Conservation (phyloP, 2,797 vertebrate species). For the Acridotheres tristis region DNA sequence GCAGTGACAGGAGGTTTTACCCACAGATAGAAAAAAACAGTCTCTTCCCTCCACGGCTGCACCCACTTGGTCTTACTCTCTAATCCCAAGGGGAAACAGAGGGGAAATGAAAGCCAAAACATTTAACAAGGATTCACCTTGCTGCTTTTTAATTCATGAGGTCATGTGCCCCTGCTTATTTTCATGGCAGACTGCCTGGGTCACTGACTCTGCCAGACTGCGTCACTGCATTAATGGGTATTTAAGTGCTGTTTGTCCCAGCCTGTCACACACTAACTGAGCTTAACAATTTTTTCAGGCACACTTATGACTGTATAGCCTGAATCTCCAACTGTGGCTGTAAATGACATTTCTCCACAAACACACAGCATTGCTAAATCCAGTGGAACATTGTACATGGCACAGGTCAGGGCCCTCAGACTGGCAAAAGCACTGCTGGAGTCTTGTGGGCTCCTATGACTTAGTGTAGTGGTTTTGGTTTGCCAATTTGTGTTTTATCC, state of each 20-base stretch:
- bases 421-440: neutral
- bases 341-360: neutral
- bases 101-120: neutral
- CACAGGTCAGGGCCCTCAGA: neutral
- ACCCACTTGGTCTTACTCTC: neutral
- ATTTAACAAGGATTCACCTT: neutral
- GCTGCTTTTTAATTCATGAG: constrained; percentile 35
- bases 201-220: constrained; percentile 13
- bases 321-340: neutral
- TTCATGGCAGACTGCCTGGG: constrained; percentile 22
- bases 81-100: neutral
- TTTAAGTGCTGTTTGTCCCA: neutral
- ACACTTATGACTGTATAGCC: neutral
- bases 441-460: neutral
- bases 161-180: neutral
- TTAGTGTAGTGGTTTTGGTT: too few species aligned
- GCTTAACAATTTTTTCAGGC: neutral
- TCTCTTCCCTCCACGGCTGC: neutral
- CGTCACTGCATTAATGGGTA: constrained; percentile 29
- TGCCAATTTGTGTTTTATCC: too few species aligned
- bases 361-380: neutral
- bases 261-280: neutral
- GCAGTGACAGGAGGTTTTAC: neutral
- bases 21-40: neutral
- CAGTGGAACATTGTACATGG: neutral